Conservation (phyloP, 2,113 vertebrate species). For the Grammomys surdaster region DNA sequence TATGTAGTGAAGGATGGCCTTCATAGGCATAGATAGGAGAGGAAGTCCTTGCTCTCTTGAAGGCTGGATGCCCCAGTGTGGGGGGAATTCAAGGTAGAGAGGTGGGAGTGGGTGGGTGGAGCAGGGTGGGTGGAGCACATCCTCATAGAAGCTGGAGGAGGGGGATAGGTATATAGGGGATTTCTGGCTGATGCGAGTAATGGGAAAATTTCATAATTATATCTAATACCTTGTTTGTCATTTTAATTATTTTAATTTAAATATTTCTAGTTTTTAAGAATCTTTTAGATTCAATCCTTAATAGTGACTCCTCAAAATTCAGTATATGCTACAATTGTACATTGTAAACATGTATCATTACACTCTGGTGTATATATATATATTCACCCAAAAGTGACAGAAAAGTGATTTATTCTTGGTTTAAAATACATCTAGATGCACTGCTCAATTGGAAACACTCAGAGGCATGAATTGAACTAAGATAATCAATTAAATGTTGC, state of each 20-base stretch:
- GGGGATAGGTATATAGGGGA: too few relatives aligned
- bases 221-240: background rate
- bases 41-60: too few relatives aligned
- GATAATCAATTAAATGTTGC: too few relatives aligned
- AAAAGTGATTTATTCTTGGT: background rate
- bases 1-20: too few relatives aligned
- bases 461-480: fast-evolving
- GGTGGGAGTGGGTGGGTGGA: too few relatives aligned
- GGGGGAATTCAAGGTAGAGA: too few relatives aligned
- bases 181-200: too few relatives aligned
- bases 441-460: fast-evolving
- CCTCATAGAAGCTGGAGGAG: too few relatives aligned
- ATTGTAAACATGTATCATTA: background rate
- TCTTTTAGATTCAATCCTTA: background rate
- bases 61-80: too few relatives aligned
- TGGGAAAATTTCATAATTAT: background rate
- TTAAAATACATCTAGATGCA: background rate
- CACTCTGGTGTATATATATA: background rate
- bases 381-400: background rate
- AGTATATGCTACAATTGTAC: fast-evolving
- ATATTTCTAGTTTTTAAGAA: background rate
- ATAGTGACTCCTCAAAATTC: too few relatives aligned
- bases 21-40: too few relatives aligned
- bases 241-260: background rate
- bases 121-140: too few relatives aligned